phyloP scores from a whole-genome alignment of 2,113 vertebrate species.

The Xenopus tropicalis region UCB_Xtro_10.0 CM004448.2:58386501-58387000 shows the following conservation, averaged over 20 bases:
- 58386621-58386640: conserved; percentile 45
- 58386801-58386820: not conserved
- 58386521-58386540: conserved; percentile 76
- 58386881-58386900: conserved; percentile 1
- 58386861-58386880: not conserved
- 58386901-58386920: not conserved
- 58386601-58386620: conserved; percentile 68
- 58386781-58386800: not conserved
- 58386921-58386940: not conserved
- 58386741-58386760: not conserved
- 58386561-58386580: conserved; percentile 60
- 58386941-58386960: not conserved
- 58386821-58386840: not conserved
- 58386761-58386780: not conserved
- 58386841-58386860: not conserved
- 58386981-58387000: not conserved
- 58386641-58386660: conserved; percentile 52
- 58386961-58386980: not conserved
- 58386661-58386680: conserved; percentile 5
- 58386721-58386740: not conserved
- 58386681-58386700: not conserved
- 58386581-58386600: conserved; percentile 64
- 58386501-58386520: conserved; percentile 69
- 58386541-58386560: conserved; percentile 75
- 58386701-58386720: not conserved